Evolutionary conservation across 2,797 vertebrate genomes (phyloP).

Genomic region (Poeciliopsis turneri): DNA sequence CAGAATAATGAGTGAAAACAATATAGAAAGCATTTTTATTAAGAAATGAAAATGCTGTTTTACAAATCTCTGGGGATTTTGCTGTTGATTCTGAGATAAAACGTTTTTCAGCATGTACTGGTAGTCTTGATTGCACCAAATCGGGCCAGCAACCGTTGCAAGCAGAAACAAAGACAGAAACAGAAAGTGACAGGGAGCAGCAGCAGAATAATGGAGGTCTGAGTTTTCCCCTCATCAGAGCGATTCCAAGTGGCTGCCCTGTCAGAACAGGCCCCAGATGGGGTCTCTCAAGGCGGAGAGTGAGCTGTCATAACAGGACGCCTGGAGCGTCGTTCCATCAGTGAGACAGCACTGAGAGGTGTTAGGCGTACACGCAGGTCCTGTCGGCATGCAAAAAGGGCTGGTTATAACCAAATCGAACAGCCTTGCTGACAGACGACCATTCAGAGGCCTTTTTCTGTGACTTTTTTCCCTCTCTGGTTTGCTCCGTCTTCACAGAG

Average conservation of each 20-base stretch:
- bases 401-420: conserved; percentile 48
- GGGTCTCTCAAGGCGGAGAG: conserved; percentile 66
- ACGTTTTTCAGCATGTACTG: not conserved
- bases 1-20: not conserved
- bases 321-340: conserved; percentile 68
- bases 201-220: conserved; percentile 63
- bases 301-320: conserved; percentile 74
- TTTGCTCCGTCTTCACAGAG: conserved; percentile 40
- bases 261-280: conserved; percentile 76
- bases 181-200: conserved; percentile 64
- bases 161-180: conserved; percentile 40
- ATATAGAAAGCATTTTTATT: not conserved
- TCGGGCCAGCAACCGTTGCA: conserved; percentile 18
- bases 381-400: conserved; percentile 45
- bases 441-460: conserved; percentile 49
- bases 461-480: conserved; percentile 27
- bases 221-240: conserved; percentile 67
- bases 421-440: conserved; percentile 58
- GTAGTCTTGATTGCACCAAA: conserved; percentile 6
- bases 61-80: not conserved
- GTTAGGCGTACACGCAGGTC: conserved; percentile 58
- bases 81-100: not conserved
- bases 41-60: not conserved
- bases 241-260: conserved; percentile 65
- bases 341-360: conserved; percentile 67